Base-by-base conservation (phyloP, 2,797 vertebrate species). In the Chromobotia macracanthus region DNA sequence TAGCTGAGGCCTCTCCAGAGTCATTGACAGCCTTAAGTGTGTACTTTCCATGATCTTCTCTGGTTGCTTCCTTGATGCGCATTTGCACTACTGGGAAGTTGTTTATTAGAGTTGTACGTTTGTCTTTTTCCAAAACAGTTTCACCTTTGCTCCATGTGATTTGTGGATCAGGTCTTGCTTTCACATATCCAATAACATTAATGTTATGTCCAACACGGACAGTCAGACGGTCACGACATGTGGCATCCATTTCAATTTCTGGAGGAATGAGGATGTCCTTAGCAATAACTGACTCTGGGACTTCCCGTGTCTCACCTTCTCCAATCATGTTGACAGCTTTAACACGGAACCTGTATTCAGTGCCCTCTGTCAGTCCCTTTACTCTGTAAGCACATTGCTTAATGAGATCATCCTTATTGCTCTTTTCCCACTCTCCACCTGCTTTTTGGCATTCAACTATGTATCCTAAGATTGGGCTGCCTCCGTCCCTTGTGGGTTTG, bases 201-300 rank as follows among this genome's bases (percentile, higher is more conserved):
- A 99, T 95, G 84, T 97, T 98, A 91, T 99, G 97, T 70, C 98
- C 98, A 19, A 96, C 97, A 82, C 97, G 94, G 16, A 99, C 96
- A 9, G 96, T 98, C 67, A 99, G 83, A 63, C 91, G 88, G 2
- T 97, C 96, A 69, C 95, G 96, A 74, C 97, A 98, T 21, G 91
- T 94, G 67, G 95, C 92, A 19, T 97, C 97, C 89, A 99, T 93
- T 86, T 96, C 96, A 81, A 99, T 91, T 92, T 99, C 98, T 78
- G 98, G 97, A 80, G 98, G 98, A 73, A 96, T 95, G 72, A 98
- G 94, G 73, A 99, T 98, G 82, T 99, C 98, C 89, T 97, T 95
- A 82, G 96, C 93, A 86, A 95, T 94, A 71, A 99, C 92, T 72
- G 97, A 95, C 87, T 97, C 95, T 88, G 96, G 94, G 56, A 99